These are phyloP conservation scores for Ptychodera flava DNA, from an alignment of 35 echinoderm and acorn worm genomes.

Conservation along the genomic window DNA sequence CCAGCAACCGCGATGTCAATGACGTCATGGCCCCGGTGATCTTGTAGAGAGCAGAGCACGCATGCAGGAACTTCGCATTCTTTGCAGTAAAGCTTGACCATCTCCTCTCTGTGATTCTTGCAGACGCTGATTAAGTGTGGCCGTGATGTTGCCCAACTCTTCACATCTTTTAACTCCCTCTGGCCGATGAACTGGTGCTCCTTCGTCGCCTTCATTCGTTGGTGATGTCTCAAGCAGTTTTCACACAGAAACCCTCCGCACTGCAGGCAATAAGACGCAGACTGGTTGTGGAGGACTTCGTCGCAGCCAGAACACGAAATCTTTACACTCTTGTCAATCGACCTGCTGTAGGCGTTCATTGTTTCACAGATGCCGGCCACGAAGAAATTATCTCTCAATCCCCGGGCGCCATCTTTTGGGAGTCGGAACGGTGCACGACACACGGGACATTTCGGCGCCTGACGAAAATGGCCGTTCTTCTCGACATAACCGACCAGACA, in stretches of 20 bases:
- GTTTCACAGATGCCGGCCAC: not conserved
- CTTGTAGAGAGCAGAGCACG: not conserved
- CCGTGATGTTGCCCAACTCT: not conserved
- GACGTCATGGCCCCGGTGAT: not conserved
- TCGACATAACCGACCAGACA: not conserved
- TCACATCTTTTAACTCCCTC: not conserved
- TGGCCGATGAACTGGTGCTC: not conserved
- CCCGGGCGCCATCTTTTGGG: not conserved
- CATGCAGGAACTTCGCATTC: not conserved
- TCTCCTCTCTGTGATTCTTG: not conserved
- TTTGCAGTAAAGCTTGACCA: not conserved
- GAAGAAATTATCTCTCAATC: not conserved
- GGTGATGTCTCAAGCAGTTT: not conserved
- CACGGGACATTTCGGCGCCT: not conserved
- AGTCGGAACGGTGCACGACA: not conserved
- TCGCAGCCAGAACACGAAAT: not conserved
- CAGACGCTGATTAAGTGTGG: not conserved
- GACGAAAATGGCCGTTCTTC: not conserved
- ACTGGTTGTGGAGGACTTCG: not conserved
- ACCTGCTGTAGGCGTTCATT: not conserved
- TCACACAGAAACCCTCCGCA: not conserved
- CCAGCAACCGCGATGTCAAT: not conserved
- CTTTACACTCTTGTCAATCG: not conserved
- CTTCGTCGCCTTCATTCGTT: not conserved
- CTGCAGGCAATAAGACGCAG: not conserved